These are phyloP conservation scores for Lysandra coridon DNA, from an alignment of 2,888 invertebrate species.

Conservation along the genomic window DNA sequence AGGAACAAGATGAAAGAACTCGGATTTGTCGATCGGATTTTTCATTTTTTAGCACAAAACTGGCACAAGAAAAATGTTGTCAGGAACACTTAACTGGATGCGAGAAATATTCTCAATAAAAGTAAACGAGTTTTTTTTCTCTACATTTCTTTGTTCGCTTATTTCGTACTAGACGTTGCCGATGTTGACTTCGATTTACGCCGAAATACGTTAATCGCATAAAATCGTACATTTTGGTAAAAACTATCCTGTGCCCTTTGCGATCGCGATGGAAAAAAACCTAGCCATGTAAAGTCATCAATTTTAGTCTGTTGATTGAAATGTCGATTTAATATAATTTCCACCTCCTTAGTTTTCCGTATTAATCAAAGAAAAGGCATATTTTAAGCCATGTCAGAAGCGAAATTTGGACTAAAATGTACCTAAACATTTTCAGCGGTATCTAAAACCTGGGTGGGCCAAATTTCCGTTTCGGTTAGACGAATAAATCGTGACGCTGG, in stretches of 20 bases:
- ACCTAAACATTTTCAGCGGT: neutral
- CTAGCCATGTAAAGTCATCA: too few relatives aligned
- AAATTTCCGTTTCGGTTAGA: neutral
- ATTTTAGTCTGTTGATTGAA: too few relatives aligned
- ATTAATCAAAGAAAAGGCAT: too few relatives aligned
- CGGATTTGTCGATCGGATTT: slow-evolving; percentile 3
- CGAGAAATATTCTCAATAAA: neutral
- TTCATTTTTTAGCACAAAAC: neutral
- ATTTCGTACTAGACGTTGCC: too few relatives aligned
- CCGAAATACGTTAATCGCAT: neutral
- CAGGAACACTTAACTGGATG: neutral
- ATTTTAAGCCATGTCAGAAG: neutral
- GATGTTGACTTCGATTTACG: too few relatives aligned
- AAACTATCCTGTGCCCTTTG: neutral
- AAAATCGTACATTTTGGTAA: neutral
- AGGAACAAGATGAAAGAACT: neutral
- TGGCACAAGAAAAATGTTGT: neutral
- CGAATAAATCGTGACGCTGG: neutral
- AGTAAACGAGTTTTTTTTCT: neutral
- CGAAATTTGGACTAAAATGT: neutral
- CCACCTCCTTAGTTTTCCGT: too few relatives aligned
- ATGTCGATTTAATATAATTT: too few relatives aligned
- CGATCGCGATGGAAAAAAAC: too few relatives aligned
- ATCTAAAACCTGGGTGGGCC: neutral
- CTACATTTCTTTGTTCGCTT: neutral